phyloP scores from a whole-genome alignment of 2,888 invertebrate genomes.

The Encarsia formosa region DNA sequence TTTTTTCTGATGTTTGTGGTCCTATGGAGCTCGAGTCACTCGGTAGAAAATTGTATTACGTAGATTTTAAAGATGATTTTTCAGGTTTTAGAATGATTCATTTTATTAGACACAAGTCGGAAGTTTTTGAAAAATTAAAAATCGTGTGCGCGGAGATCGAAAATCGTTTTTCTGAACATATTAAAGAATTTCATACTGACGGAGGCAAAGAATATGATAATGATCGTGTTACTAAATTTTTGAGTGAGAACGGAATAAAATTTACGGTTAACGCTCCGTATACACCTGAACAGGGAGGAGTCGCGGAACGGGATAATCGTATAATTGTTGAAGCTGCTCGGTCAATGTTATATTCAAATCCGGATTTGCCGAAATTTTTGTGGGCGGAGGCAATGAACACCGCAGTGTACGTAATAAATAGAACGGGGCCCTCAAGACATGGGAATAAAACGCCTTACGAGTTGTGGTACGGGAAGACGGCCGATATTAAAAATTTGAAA shows the following conservation, averaged over 20 bases:
- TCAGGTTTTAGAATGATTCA: constrained; percentile 22
- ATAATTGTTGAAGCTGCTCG: constrained; percentile 22
- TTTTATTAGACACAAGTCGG: constrained; percentile 9
- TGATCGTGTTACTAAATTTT: constrained; percentile 7
- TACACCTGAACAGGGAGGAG: constrained; percentile 27
- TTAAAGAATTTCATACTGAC: neutral
- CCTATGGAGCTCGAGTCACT: constrained; percentile 29
- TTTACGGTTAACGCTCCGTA: constrained; percentile 21
- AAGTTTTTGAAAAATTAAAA: neutral
- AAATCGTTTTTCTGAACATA: too few species aligned
- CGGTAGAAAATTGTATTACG: constrained; percentile 29
- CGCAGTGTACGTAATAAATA: constrained; percentile 21
- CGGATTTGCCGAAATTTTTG: constrained; percentile 12
- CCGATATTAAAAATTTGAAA: neutral
- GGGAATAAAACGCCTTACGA: neutral
- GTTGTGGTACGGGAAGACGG: neutral
- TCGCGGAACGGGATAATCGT: constrained; percentile 20
- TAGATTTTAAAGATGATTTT: constrained; percentile 32
- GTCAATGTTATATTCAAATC: neutral
- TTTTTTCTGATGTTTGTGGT: constrained; percentile 26
- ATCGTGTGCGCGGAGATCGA: neutral
- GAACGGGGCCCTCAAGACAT: neutral
- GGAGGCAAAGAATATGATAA: constrained; percentile 15
- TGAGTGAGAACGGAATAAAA: constrained; percentile 11
- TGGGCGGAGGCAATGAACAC: constrained; percentile 32